These are phyloP conservation scores for Acanthurus tractus DNA, from an alignment of 2,797 vertebrate genomes.

Conservation along the genomic window DNA sequence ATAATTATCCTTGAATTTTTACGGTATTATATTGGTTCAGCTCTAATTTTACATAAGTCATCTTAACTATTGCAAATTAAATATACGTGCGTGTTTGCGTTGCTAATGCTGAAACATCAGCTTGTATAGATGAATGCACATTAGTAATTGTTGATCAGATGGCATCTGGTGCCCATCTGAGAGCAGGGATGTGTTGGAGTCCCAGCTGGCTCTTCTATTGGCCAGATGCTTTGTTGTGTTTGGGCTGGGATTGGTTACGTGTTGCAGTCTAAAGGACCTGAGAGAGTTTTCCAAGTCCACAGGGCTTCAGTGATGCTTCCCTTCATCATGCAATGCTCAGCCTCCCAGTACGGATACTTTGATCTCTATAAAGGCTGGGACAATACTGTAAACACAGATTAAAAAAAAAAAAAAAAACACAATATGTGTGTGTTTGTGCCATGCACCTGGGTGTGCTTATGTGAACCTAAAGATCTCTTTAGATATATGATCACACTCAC, in stretches of 20 bases:
- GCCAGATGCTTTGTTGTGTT: constrained; percentile 56
- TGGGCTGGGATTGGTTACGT: constrained; percentile 69
- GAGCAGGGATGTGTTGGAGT: constrained; percentile 46
- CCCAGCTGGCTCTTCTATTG: constrained; percentile 59
- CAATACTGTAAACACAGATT: constrained; percentile 1
- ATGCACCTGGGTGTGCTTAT: constrained; percentile 5
- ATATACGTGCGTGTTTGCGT: constrained; percentile 12
- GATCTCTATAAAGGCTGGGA: constrained; percentile 12
- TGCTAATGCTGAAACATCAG: constrained; percentile 46
- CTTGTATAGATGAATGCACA: constrained; percentile 44
- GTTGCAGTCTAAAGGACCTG: constrained; percentile 32
- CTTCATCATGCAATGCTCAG: constrained; percentile 17
- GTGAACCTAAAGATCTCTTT: constrained; percentile 11
- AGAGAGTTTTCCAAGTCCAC: constrained; percentile 39
- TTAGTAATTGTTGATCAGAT: constrained; percentile 70
- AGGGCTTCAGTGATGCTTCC: constrained; percentile 29
- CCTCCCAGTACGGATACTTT: constrained; percentile 23
- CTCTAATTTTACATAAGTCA: neutral
- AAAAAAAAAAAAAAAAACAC: neutral
- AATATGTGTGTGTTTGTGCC: neutral
- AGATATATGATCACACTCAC: constrained; percentile 7
- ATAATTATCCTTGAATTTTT: neutral
- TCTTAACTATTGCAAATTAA: neutral
- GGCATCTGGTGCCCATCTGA: constrained; percentile 57
- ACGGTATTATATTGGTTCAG: neutral